Evolutionary conservation across 2,113 vertebrate species (phyloP), one percentile per base, ranked within the genome.

Genomic region (Atrichornis clamosus): DNA sequence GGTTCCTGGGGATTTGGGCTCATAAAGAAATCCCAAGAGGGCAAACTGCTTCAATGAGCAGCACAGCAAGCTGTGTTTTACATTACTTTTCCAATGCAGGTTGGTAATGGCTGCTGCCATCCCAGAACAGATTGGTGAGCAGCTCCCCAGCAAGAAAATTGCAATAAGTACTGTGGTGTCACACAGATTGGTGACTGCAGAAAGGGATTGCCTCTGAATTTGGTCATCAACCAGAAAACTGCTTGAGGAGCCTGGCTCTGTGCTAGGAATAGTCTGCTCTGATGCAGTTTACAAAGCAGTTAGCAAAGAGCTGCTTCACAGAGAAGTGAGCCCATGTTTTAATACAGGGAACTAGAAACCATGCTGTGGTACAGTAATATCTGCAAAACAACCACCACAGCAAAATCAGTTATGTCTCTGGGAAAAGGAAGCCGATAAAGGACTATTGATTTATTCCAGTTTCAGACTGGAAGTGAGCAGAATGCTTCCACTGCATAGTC

Each of bases 291-390:
- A 70, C 5, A 26, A 47, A 93, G 62, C 68, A 87, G 62, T 49
- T 42, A 85, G 67, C 47, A 70, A 93, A 91, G 68, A 96, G 83
- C 85, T 94, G 87, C 94, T 95, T 88, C 67, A 80, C 59, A 42
- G 35, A 93, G 70, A 84, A 93, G 90, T 3, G 3, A 96, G 42
- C 15, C 74, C 5, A 4, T 39, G 60, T 74, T 84, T 60, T 59
- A 83, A 77, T 2, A 92, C 30, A 44, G 32, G 44, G 52, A 88
- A 75, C 82, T 84, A 52, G 63, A 86, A 85, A 86, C n/a, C 0
- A 1, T 53, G 42, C 75, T 58, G 39, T 0, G 0, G 42, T 18
- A 46, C 46, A 85, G 30, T 13, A 77, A 26, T 52, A 75, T 13
- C 64, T 22, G 6, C 9, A 9, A 50, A 95, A 63, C 19, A 73